phyloP scores from a whole-genome alignment of 1,140 invertebrate species.

The Zaprionus taronus region DNA sequence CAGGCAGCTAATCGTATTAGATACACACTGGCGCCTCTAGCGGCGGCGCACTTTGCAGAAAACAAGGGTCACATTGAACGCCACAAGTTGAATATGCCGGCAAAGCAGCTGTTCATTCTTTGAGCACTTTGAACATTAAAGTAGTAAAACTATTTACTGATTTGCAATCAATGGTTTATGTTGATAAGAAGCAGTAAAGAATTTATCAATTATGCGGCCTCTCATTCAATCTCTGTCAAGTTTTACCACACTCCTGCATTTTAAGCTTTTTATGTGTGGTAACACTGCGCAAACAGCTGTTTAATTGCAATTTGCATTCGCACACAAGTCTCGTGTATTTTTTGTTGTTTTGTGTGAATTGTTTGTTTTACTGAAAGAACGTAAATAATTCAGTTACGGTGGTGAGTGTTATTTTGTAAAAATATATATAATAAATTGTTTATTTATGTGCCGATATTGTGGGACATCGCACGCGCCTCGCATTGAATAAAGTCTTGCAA shows the following conservation, averaged over 20 bases:
- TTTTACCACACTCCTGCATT: neutral
- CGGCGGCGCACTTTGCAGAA: neutral
- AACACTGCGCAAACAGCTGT: neutral
- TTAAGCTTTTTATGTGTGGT: neutral
- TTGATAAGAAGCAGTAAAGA: neutral
- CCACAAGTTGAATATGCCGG: neutral
- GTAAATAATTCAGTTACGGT: neutral
- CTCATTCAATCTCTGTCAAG: neutral
- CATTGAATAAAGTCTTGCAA: neutral
- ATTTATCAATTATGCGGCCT: neutral
- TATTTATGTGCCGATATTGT: neutral
- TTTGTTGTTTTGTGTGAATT: neutral
- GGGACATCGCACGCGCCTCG: neutral
- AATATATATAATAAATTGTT: neutral
- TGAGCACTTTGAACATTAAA: neutral
- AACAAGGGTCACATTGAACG: neutral
- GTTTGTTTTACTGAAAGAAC: neutral
- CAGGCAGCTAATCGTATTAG: constrained; percentile 14
- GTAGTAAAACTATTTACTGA: no score
- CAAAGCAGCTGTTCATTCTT: neutral
- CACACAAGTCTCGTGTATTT: neutral
- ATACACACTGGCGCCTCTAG: constrained; percentile 14
- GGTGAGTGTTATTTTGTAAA: neutral
- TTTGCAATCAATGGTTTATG: no score
- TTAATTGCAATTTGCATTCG: neutral